phyloP scores from a whole-genome alignment of 2,797 vertebrate genomes.

The Gallinago solitaria region DNA sequence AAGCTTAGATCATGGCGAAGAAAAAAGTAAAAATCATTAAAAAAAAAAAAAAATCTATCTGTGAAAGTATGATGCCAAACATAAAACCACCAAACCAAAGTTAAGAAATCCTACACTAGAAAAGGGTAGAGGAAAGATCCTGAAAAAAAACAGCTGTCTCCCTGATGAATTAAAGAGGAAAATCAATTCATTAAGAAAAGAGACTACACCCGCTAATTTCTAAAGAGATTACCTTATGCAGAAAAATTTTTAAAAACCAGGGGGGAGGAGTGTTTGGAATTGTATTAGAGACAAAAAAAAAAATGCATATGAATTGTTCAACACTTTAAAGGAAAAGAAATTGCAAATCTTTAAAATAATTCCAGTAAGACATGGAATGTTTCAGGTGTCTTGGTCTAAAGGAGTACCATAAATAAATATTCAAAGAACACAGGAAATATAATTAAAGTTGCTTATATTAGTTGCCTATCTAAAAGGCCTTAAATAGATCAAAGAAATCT shows the following conservation, averaged over 20 bases:
- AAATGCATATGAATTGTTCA: not conserved
- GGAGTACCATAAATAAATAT: not conserved
- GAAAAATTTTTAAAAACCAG: not conserved
- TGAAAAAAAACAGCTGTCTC: not conserved
- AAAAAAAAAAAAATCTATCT: not conserved
- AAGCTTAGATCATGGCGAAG: not conserved
- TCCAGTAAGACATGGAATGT: not conserved
- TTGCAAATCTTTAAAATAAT: not conserved
- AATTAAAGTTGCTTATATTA: not conserved
- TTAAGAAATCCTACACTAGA: not conserved
- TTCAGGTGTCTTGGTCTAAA: not conserved
- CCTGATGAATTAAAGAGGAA: not conserved
- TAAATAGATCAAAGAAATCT: not conserved
- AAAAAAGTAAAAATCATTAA: not conserved
- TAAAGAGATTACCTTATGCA: not conserved
- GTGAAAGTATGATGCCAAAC: not conserved
- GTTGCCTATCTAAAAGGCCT: not conserved
- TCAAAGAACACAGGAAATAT: not conserved
- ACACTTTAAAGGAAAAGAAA: not conserved
- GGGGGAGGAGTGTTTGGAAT: accelerated
- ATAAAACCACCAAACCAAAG: not conserved
- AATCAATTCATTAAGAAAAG: not conserved
- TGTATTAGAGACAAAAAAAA: not conserved
- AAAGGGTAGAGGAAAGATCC: not conserved
- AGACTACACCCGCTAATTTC: not conserved